Conservation (phyloP, 2,797 vertebrate genomes). For the Sebastes diaconus region DNA sequence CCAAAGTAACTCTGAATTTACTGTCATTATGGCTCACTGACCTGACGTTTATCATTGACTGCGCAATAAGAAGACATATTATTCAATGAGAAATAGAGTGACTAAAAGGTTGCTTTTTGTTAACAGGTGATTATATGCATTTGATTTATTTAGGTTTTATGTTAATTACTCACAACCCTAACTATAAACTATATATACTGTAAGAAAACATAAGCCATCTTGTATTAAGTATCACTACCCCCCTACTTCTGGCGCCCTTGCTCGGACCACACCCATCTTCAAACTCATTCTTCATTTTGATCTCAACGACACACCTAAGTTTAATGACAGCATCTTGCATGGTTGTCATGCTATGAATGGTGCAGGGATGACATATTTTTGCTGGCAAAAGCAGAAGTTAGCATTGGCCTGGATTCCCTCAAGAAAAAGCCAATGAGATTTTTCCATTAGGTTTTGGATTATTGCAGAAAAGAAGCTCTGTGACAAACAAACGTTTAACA, state of each 20-base stretch:
- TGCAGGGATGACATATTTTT: no score
- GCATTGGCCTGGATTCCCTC: no score
- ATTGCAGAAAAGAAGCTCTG: no score
- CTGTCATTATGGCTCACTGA: neutral
- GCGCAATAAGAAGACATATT: neutral
- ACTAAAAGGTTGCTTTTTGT: neutral
- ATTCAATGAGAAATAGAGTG: neutral
- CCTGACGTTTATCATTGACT: neutral
- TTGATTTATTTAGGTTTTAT: neutral
- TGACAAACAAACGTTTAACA: no score
- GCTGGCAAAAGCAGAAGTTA: no score
- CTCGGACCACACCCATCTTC: neutral
- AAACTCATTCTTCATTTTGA: neutral
- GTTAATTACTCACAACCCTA: neutral
- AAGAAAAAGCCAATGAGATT: no score
- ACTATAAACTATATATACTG: neutral
- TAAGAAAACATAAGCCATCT: neutral
- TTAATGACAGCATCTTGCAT: no score
- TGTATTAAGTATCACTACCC: neutral
- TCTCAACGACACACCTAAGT: neutral
- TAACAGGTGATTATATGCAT: neutral
- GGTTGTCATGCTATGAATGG: no score
- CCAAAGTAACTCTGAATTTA: neutral
- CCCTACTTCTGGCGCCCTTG: neutral
- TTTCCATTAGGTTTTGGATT: no score